Percentiles rank a stretch among this genome's conserved stretches.
These are phyloP conservation scores for Sylvilagus bachmani DNA, from an alignment of 2,113 vertebrate species.

Conservation along the genomic window DNA sequence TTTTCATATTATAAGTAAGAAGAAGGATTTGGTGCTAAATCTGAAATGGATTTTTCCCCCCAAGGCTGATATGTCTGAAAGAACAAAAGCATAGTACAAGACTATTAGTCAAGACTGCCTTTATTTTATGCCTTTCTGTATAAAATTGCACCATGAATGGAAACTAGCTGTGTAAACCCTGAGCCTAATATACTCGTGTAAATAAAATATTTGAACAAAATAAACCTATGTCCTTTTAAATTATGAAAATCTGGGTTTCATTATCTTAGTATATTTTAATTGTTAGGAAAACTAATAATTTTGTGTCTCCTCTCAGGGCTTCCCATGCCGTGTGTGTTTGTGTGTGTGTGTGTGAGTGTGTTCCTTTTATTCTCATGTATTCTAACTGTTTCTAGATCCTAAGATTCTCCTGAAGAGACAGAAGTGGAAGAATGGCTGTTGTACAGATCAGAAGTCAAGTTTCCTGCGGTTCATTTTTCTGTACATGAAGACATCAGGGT, in stretches of 20 bases:
- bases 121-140: not conserved
- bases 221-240: not conserved
- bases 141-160: not conserved
- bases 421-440: not conserved
- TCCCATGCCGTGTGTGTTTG: not conserved
- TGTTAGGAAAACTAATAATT: not conserved
- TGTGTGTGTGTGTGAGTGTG: not conserved
- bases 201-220: not conserved
- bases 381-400: not conserved
- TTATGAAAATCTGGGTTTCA: slow-evolving; percentile 21
- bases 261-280: not conserved
- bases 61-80: not conserved
- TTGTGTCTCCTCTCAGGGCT: not conserved
- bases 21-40: not conserved
- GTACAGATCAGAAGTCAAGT: not conserved
- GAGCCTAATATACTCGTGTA: not conserved
- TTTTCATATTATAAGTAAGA: not conserved
- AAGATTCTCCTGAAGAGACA: not conserved
- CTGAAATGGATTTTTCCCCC: not conserved
- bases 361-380: not conserved
- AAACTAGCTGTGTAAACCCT: not conserved
- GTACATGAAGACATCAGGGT: not conserved
- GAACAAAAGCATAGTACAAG: not conserved
- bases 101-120: not conserved
- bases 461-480: not conserved